A percentile compares a stretch with the other conserved stretches of the same genome.
Conservation (phyloP, 2,113 vertebrate species). For the Phalacrocorax carbo region DNA sequence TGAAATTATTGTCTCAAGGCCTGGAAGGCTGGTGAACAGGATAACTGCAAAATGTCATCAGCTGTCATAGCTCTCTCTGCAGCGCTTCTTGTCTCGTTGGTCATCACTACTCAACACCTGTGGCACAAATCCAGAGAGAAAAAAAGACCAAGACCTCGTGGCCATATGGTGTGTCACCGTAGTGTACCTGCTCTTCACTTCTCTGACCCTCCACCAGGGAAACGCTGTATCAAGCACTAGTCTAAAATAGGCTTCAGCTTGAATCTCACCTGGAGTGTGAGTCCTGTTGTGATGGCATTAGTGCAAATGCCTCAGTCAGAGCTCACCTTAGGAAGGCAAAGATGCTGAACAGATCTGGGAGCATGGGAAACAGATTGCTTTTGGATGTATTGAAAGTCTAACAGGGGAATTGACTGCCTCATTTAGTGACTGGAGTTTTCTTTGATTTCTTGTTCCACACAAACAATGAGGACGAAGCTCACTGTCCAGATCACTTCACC, state of each 20-base stretch:
- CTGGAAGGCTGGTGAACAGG: background rate
- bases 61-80: background rate
- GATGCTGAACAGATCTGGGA: background rate
- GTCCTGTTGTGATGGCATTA: background rate
- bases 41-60: background rate
- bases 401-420: rapidly evolving
- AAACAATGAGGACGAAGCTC: background rate
- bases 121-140: background rate
- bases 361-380: background rate
- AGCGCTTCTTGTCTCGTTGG: background rate
- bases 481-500: background rate
- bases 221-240: background rate
- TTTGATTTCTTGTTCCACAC: background rate
- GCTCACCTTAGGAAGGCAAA: background rate
- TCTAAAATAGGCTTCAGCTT: background rate
- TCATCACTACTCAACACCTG: background rate
- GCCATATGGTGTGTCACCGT: background rate
- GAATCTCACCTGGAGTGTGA: background rate
- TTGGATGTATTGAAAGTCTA: background rate
- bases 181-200: background rate
- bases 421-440: background rate
- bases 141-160: background rate
- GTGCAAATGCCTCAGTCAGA: background rate
- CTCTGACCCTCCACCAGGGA: background rate
- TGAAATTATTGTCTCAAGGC: background rate